Base-by-base conservation (phyloP, 2,797 vertebrate species). In the Luscinia luscinia region DNA sequence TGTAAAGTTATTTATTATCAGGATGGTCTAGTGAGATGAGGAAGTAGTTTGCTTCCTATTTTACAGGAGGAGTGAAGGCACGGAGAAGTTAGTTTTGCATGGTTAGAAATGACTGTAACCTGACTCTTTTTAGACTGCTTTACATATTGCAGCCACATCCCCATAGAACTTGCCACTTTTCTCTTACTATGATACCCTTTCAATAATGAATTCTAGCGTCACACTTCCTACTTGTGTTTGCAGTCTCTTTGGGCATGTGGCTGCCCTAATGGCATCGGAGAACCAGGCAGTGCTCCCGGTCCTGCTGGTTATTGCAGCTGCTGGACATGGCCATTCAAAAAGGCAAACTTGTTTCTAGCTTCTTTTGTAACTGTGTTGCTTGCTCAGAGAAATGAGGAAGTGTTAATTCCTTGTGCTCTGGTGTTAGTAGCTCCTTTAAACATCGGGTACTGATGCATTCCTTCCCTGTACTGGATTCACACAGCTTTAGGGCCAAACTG, bases 11-110 rank as follows among this genome's bases (percentile, higher is more conserved):
- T 13, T 89, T 95, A 34, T 89, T 87, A 72, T 62, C 77, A 52
- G 90, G 84, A 61, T 40, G 52, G 32, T 51, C 30, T 84, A 40
- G 45, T n/a, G 69, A 86, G 83, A 91, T 82, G 83, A 93, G 90
- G 94, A 96, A 96, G 87, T 95, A 41, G 59, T 63, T 87, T 19
- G 41, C 83, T 96, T 96, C 88, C 83, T 76, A 70, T 93, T 88
- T 94, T 59, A 52, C 85, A 68, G 5, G 10, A 67, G 67, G 46
- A 72, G 80, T 1, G 0, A 58, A 94, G 62, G 28, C 87, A 66
- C 0, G 0, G 75, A 89, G 74, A 88, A 91, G 85, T 68, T 73
- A 5, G 12, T 78, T 94, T 93, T 84, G 69, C 73, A 6, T 79
- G 69, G 63, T 72, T 86, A 59, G 88, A 95, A 86, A 70, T 82